These are phyloP conservation scores for Muscidifurax raptorellus DNA, from an alignment of 1,140 invertebrate species.

Conservation along the genomic window DNA sequence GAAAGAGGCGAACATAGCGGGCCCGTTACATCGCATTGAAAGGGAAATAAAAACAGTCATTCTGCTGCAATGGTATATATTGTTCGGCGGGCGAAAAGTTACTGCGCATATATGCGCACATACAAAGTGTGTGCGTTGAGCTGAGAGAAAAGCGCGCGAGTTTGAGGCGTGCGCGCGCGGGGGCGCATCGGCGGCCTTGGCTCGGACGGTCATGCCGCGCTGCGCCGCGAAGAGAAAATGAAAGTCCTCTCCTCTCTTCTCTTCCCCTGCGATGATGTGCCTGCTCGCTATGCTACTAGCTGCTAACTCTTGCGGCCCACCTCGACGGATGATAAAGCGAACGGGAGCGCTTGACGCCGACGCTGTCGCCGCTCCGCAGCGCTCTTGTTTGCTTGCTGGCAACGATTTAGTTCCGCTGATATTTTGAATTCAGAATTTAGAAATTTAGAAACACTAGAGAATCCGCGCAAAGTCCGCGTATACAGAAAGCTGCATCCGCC, in stretches of 20 bases:
- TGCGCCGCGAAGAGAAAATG: constrained; percentile 26
- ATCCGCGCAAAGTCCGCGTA: neutral
- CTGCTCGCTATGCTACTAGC: neutral
- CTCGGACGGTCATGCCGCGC: constrained; percentile 12
- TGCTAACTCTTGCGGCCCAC: neutral
- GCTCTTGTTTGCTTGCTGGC: no score
- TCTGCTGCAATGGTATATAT: no score
- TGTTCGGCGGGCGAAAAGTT: no score
- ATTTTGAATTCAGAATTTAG: no score
- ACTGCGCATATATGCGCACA: no score
- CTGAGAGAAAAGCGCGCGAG: neutral
- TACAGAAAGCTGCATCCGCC: neutral
- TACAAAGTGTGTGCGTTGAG: no score
- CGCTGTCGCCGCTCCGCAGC: no score
- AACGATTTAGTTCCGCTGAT: no score
- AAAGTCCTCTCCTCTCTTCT: constrained; percentile 9
- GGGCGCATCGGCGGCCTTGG: neutral
- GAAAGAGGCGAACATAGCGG: no score
- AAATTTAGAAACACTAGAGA: no score
- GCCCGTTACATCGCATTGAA: no score
- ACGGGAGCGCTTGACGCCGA: neutral
- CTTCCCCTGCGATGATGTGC: neutral
- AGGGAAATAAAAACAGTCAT: no score
- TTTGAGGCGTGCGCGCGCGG: neutral
- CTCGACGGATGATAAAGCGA: constrained; percentile 19